phyloP scores from a whole-genome alignment of 2,113 vertebrate species.

The Numenius arquata region DNA sequence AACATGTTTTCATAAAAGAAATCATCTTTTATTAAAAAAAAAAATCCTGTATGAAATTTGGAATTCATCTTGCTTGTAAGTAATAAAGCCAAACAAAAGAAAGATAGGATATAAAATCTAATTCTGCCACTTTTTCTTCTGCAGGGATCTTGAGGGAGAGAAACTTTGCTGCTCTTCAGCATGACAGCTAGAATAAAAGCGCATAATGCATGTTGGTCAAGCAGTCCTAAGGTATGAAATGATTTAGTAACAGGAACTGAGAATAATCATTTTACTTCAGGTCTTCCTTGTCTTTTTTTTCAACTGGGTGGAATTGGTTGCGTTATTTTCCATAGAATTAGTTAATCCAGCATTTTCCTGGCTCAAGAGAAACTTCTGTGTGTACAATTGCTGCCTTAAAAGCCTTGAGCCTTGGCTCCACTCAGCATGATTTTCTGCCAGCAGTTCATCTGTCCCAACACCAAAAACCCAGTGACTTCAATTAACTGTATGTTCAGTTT shows the following conservation, averaged over 20 bases:
- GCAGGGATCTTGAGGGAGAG: background rate
- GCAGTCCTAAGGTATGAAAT: background rate
- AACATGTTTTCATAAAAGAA: background rate
- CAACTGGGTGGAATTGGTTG: background rate
- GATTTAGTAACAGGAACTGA: background rate
- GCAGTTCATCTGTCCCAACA: background rate
- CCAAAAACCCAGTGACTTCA: background rate
- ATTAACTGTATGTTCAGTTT: background rate
- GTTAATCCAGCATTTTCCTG: background rate
- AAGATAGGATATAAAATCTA: background rate
- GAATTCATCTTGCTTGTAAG: background rate
- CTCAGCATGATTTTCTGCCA: background rate
- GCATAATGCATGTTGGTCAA: background rate
- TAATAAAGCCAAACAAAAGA: background rate
- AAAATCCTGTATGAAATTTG: background rate
- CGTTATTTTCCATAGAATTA: background rate
- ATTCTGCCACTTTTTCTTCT: background rate
- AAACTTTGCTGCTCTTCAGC: background rate
- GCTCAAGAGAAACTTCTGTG: background rate
- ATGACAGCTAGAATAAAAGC: background rate
- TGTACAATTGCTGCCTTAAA: background rate
- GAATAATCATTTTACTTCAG: background rate
- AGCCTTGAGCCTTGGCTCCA: background rate
- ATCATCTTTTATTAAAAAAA: background rate
- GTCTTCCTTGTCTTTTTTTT: background rate